Evolutionary conservation across 2,888 invertebrate species (phyloP).

Genomic region (Notocelia uddmanniana): DNA sequence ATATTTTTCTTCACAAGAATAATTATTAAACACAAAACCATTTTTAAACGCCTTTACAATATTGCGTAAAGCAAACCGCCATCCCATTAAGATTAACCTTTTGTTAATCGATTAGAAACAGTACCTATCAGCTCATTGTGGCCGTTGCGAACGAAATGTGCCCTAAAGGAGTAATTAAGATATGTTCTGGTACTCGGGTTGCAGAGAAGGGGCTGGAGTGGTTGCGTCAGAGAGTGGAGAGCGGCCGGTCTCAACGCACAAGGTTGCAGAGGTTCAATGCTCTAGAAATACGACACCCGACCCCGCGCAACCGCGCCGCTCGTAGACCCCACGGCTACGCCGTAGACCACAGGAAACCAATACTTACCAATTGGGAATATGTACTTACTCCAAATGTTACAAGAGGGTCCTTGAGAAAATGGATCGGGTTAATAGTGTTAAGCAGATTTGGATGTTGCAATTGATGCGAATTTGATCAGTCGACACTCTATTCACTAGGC

Average conservation of each 20-base stretch:
- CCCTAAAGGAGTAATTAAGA: conserved; percentile 81
- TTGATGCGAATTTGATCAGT: conserved; percentile 10
- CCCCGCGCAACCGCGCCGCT: conserved; percentile 67
- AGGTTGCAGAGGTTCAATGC: conserved; percentile 86
- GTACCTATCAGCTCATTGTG: conserved; percentile 67
- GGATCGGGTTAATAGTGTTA: conserved; percentile 7
- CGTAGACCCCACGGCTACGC: conserved; percentile 57
- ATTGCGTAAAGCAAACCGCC: conserved; percentile 68
- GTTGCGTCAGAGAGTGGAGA: conserved; percentile 82
- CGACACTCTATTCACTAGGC: neutral
- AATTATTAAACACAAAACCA: conserved; percentile 3
- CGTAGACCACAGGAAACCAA: conserved; percentile 51
- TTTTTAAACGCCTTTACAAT: conserved; percentile 49
- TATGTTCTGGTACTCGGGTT: conserved; percentile 73
- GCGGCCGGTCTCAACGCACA: conserved; percentile 83
- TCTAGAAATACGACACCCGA: conserved; percentile 84
- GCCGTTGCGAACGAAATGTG: conserved; percentile 75
- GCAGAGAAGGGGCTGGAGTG: conserved; percentile 80
- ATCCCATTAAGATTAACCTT: conserved; percentile 78
- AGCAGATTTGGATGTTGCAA: neutral
- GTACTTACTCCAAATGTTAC: conserved; percentile 25
- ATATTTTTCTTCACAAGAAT: neutral
- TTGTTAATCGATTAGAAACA: conserved; percentile 73
- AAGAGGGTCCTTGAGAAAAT: conserved; percentile 17
- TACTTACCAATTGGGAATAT: conserved; percentile 38